Conservation (phyloP, 2,113 vertebrate genomes). For the Anthoscopus minutus region DNA sequence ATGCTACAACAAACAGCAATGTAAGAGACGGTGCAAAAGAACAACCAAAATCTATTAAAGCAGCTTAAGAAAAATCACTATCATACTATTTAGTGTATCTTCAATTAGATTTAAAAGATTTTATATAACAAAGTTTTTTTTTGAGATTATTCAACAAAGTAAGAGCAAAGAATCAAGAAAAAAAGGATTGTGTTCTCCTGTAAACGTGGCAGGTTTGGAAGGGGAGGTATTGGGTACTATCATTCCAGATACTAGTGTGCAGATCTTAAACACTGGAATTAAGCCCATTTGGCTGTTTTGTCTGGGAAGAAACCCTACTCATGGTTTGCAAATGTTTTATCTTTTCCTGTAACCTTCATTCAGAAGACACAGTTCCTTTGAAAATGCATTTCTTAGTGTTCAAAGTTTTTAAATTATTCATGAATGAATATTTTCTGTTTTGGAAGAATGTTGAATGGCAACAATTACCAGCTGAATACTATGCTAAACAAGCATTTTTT, state of each 20-base stretch:
- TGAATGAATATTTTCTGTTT: background rate
- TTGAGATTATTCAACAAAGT: background rate
- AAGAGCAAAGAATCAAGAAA: background rate
- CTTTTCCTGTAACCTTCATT: background rate
- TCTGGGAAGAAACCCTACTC: background rate
- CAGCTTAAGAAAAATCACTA: background rate
- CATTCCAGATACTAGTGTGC: background rate
- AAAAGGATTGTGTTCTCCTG: background rate
- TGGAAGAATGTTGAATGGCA: background rate
- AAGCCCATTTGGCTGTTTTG: background rate
- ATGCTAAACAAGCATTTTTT: background rate
- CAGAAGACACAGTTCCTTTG: background rate
- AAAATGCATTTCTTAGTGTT: background rate
- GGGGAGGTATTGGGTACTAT: background rate
- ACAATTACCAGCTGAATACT: background rate
- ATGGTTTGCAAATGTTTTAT: background rate
- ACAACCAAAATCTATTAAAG: background rate
- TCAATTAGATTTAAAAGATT: background rate
- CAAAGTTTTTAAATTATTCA: background rate
- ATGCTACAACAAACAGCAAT: constrained; percentile 6
- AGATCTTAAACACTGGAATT: background rate
- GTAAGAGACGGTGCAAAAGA: background rate
- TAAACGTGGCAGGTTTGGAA: background rate
- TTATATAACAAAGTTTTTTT: background rate
- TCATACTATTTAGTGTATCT: background rate